phyloP scores from a whole-genome alignment of 2,797 vertebrate species.

The Tenualosa ilisha region DNA sequence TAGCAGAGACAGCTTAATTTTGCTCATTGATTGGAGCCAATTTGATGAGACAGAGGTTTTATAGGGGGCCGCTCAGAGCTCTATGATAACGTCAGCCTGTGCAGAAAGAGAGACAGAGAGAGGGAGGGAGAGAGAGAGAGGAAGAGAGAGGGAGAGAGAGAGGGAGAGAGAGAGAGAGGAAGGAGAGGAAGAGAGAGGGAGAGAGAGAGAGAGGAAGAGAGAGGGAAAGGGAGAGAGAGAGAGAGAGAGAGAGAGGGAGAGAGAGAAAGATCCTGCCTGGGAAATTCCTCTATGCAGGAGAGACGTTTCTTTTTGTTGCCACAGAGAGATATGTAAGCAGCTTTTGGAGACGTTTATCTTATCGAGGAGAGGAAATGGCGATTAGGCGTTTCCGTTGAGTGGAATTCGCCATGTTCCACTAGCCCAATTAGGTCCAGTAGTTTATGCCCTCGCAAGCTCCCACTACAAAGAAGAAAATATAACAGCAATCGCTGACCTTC shows the following conservation, averaged over 20 bases:
- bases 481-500: neutral
- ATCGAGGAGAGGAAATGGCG: neutral
- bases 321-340: neutral
- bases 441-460: neutral
- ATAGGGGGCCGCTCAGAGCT: neutral
- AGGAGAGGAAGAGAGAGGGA: conserved; percentile 16
- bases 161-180: neutral
- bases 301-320: neutral
- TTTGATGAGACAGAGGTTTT: conserved; percentile 8
- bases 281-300: neutral
- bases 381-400: conserved; percentile 9
- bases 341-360: conserved; percentile 17
- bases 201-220: conserved; percentile 1
- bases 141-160: neutral
- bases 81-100: neutral
- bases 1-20: conserved; percentile 6
- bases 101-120: conserved; percentile 12
- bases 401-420: conserved; percentile 8
- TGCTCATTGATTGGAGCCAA: neutral
- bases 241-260: conserved; percentile 21
- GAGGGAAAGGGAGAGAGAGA: neutral
- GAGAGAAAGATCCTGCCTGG: neutral
- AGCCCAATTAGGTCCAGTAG: conserved; percentile 2
- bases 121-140: neutral
- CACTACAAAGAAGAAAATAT: neutral